A percentile compares a stretch with the other conserved stretches of the same genome.
These are phyloP conservation scores for Synergus laeviventris DNA, from an alignment of 2,888 invertebrate genomes.

Conservation along the genomic window DNA sequence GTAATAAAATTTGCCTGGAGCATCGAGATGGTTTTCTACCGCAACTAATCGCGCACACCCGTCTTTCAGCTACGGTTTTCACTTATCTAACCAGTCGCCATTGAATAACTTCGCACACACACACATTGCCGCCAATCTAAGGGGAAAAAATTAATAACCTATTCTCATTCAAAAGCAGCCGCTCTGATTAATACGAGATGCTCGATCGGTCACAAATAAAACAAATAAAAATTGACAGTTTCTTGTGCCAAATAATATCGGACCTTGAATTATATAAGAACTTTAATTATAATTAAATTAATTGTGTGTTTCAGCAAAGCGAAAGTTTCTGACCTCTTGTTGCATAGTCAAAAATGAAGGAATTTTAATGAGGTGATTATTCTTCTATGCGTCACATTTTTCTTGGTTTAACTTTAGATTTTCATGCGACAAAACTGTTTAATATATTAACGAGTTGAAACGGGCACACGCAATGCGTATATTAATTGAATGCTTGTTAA, in stretches of 20 bases:
- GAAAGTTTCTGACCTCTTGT: not conserved
- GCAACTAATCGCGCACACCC: not conserved
- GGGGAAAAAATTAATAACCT: conserved; percentile 2
- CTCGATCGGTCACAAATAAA: not conserved
- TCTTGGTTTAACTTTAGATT: not conserved
- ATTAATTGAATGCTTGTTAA: not conserved
- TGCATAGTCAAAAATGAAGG: not conserved
- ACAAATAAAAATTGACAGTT: not conserved
- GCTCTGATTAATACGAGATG: not conserved
- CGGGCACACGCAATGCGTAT: not conserved
- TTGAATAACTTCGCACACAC: not conserved
- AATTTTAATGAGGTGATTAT: not conserved
- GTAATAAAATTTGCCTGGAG: not conserved
- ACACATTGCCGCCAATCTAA: not conserved
- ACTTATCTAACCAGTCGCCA: not conserved
- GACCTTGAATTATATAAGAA: not conserved
- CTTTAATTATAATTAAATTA: not conserved
- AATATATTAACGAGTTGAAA: not conserved
- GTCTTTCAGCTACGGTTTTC: not conserved
- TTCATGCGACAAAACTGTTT: not conserved
- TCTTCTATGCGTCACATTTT: not conserved
- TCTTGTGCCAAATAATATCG: not conserved
- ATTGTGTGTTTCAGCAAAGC: not conserved
- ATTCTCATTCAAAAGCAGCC: not conserved
- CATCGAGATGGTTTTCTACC: not conserved